phyloP scores from a whole-genome alignment of 2,888 invertebrate genomes.

The Cataglyphis cursor region DNA sequence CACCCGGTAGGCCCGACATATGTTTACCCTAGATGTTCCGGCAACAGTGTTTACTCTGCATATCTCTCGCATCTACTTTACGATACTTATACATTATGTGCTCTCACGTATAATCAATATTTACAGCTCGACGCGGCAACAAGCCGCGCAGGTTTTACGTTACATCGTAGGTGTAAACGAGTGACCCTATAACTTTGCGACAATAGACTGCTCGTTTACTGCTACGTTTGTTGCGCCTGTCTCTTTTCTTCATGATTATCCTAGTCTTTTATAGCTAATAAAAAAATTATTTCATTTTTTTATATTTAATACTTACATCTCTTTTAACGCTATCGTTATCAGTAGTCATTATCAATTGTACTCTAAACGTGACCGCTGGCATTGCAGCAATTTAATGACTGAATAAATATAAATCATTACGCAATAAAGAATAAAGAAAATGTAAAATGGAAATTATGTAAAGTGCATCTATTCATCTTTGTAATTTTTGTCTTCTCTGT shows the following conservation, averaged over 20 bases:
- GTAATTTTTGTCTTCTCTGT: neutral
- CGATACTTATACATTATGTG: constrained; percentile 55
- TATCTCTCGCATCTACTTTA: constrained; percentile 57
- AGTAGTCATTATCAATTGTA: neutral
- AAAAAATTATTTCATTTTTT: neutral
- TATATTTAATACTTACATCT: neutral
- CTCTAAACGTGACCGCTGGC: neutral
- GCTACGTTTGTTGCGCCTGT: neutral
- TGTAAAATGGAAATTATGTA: neutral
- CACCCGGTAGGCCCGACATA: constrained; percentile 56
- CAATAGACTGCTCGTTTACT: constrained; percentile 24
- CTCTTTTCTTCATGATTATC: constrained; percentile 20
- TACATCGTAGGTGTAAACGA: constrained; percentile 1
- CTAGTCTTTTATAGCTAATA: neutral
- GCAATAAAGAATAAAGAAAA: constrained; percentile 8
- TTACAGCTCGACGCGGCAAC: constrained; percentile 34
- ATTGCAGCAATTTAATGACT: constrained; percentile 22
- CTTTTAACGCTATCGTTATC: neutral
- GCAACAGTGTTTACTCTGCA: constrained; percentile 57
- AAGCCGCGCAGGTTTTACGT: constrained; percentile 23
- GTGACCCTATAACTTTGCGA: constrained; percentile 51
- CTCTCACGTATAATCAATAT: constrained; percentile 58
- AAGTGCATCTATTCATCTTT: constrained; percentile 10
- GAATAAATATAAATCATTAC: neutral
- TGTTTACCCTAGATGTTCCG: constrained; percentile 74